Percentiles rank a stretch among this genome's conserved stretches.
Conservation (phyloP, 1,140 invertebrate species). For the Panonychus citri region DNA sequence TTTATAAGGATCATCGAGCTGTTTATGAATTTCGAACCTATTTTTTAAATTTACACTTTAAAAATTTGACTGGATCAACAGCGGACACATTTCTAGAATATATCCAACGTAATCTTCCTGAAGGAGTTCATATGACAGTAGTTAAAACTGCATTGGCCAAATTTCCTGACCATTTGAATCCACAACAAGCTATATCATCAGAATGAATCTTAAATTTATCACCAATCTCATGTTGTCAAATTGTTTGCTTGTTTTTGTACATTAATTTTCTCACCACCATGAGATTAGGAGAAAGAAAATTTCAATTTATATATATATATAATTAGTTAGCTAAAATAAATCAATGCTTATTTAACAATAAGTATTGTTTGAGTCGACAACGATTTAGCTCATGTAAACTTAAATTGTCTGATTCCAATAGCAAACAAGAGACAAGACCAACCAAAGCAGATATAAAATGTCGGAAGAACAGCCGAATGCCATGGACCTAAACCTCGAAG, state of each 20-base stretch:
- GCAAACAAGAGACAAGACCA: slow-evolving; percentile 43
- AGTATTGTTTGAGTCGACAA: no score
- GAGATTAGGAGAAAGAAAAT: no score
- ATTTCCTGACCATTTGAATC: slow-evolving; percentile 6
- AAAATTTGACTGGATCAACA: slow-evolving; percentile 72
- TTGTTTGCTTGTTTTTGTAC: no score
- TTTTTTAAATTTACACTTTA: slow-evolving; percentile 44
- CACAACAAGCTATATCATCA: background rate
- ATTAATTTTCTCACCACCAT: no score
- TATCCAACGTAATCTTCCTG: slow-evolving; percentile 83
- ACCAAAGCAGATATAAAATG: slow-evolving; percentile 53
- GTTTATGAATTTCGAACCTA: slow-evolving; percentile 92
- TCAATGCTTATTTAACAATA: no score
- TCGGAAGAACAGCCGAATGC: slow-evolving; percentile 57
- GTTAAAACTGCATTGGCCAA: slow-evolving; percentile 36
- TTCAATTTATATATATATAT: no score
- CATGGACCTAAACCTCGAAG: slow-evolving; percentile 61
- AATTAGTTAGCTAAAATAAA: no score
- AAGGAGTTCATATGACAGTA: slow-evolving; percentile 84
- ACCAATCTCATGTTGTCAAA: no score
- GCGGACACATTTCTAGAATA: slow-evolving; percentile 89
- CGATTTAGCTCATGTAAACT: background rate
- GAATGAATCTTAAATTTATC: no score
- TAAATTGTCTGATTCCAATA: background rate
- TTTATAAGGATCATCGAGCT: slow-evolving; percentile 78